Base-by-base conservation (phyloP, 1,140 invertebrate genomes). In the Drosophila lacteicornis region DNA sequence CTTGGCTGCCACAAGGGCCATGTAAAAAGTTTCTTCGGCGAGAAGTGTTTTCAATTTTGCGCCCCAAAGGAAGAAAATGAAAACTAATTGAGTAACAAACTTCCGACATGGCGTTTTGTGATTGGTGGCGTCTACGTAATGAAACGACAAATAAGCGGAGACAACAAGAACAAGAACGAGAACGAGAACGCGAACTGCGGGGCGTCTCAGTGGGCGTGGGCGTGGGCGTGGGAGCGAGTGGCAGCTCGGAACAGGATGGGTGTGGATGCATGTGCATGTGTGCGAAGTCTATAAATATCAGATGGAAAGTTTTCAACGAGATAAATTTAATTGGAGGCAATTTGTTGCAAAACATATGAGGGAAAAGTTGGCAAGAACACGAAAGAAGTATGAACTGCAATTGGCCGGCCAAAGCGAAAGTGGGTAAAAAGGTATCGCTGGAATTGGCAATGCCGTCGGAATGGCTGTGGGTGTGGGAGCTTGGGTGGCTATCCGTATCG, bases 291-390 rank as follows among this genome's bases (percentile, higher is more conserved):
- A 88, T 90, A 90, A 90, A 91, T 91, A 91, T 86, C 82, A 84
- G 82, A 91, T 91, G 75, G 80, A 91, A 91, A 91, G 67, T 91
- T 91, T 91, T 79, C 85, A 86, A 91, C 86, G 81, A 91, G 90
- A 91, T 91, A 91, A 91, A 91, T 91, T 91, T 91, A 91, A 91
- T 91, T 91, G 90, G 90, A 78, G 82, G 85, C 90, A 91, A 90
- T 91, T 91, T 91, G 90, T 82, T 79, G 82, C 84, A 70, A 91
- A 85, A 71, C 78, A 82, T 70, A 73, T 62, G 73, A 66, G 61
- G 65, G 84, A 82, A 91, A 91, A 82, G 70, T 90, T 85, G 59
- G 49, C 53, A 70, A 85, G 69, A 82, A 78, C 61, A 63, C 71
- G 75, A 74, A 79, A 84, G 66, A 90, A 88, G 82, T 84, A 88